phyloP scores from a whole-genome alignment of 2,113 vertebrate genomes.

The Brachyhypopomus gauderio region DNA sequence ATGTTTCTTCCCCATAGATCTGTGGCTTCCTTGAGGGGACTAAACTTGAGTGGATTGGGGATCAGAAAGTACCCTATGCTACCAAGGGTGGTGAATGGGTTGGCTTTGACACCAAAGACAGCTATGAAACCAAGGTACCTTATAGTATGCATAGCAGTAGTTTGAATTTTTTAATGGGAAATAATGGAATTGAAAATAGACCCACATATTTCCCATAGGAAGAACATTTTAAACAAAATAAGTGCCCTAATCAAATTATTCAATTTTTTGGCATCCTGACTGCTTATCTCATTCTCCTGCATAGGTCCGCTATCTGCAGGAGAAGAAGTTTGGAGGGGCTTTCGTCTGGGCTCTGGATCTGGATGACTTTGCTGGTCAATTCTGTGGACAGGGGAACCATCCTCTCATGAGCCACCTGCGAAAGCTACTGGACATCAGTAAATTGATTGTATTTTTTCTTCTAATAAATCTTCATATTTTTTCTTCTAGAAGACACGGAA shows the following conservation, averaged over 20 bases:
- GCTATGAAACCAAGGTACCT: slow-evolving; percentile 78
- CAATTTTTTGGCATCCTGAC: too few species aligned
- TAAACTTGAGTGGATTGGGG: slow-evolving; percentile 70
- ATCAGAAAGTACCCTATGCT: slow-evolving; percentile 83
- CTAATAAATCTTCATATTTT: background rate
- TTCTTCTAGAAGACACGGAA: background rate
- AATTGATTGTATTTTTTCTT: background rate
- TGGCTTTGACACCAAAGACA: slow-evolving; percentile 76
- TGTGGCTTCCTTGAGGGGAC: slow-evolving; percentile 73
- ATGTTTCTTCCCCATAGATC: slow-evolving; percentile 65
- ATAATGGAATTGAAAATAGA: background rate
- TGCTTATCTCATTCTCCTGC: background rate
- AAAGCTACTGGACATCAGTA: slow-evolving; percentile 71
- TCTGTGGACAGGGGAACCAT: slow-evolving; percentile 76
- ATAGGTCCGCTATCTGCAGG: slow-evolving; percentile 78
- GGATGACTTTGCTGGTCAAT: slow-evolving; percentile 81
- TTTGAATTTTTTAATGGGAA: background rate
- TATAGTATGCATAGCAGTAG: background rate
- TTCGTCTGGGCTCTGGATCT: slow-evolving; percentile 85
- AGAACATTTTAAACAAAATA: too few species aligned
- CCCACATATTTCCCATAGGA: slow-evolving; percentile 55
- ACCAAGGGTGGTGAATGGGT: slow-evolving; percentile 77
- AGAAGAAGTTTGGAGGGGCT: slow-evolving; percentile 79
- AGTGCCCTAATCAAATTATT: too few species aligned
- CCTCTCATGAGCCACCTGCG: slow-evolving; percentile 75